Evolutionary conservation across 2,888 invertebrate genomes (phyloP), one percentile per base, ranked within the genome.

Genomic region (Andrena flavipes): DNA sequence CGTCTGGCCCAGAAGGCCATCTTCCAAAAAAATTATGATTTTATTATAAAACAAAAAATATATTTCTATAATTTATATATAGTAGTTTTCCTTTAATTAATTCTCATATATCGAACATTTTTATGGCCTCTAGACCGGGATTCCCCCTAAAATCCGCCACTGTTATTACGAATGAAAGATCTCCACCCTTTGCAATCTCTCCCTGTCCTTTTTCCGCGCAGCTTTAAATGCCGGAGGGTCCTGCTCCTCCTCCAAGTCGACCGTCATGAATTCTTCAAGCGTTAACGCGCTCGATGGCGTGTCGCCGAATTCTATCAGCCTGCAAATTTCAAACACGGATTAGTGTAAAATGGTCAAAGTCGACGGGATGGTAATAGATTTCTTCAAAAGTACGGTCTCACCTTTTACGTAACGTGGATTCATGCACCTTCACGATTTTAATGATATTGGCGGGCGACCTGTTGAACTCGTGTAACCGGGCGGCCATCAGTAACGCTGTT

Each of bases 141-240:
- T 0, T 8, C 2, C 13, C 42, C 42, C 42, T 42, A 16, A 42
- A 42, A 42, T 16, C 42, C 42, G 16, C 42, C 42, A 16, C 42
- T 16, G 42, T 33, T 13, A 26, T 91, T 91, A 82, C 79, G 85
- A 49, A 30, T 6, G 67, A 75, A 71, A 76, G 64, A 60, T 67
- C n/a, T 65, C 72, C 93, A 97, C 97, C 95, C 96, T 97, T 91
- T 97, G 97, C 83, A 98, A 94, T 35, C 97, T 95, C 90, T 98
- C 98, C 85, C 97, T 97, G 91, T 98, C 98, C 91, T 97, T 97
- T 91, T 97, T 97, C 73, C 99, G 96, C 0, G 98, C 98, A 0
- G 97, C 97, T 93, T 98, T 98, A 92, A 98, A 99, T 1, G 98
- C 97, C 0, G 99, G 99, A 8, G 99, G 98, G 94, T 99, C 99